Conservation (phyloP, 2,888 invertebrate species). For the Dasypogon diadema region DNA sequence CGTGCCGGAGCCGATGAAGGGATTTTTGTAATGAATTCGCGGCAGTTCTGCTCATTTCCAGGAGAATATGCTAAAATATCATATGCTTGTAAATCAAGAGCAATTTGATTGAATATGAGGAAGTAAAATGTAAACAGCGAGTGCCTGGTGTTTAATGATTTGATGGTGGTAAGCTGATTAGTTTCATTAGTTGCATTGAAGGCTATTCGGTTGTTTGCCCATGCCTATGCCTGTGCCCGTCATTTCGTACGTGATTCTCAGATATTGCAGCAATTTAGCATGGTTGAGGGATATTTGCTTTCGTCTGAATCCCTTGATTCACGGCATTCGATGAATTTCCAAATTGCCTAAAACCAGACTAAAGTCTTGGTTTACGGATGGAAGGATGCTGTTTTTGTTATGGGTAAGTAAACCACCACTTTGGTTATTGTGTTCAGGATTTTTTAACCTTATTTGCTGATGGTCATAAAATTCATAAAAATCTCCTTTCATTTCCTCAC, state of each 20-base stretch:
- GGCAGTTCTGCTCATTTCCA: neutral
- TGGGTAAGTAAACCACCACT: too few relatives aligned
- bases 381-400: too few relatives aligned
- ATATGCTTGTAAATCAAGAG: constrained; percentile 1
- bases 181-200: constrained; percentile 37
- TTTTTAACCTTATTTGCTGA: too few relatives aligned
- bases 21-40: constrained; percentile 17
- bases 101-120: constrained; percentile 13
- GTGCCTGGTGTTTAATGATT: too few relatives aligned
- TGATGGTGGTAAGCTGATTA: constrained; percentile 24
- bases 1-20: neutral
- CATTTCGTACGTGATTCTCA: constrained; percentile 43
- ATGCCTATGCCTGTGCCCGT: constrained; percentile 7
- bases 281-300: constrained; percentile 43
- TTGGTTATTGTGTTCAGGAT: too few relatives aligned
- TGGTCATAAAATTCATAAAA: too few relatives aligned
- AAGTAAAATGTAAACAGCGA: too few relatives aligned
- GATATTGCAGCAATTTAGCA: constrained; percentile 47
- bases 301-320: constrained; percentile 27
- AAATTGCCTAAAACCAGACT: constrained; percentile 23
- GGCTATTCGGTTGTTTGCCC: constrained; percentile 25
- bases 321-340: constrained; percentile 32
- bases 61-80: neutral
- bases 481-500: too few relatives aligned
- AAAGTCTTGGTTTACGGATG: neutral